Evolutionary conservation across 1,140 invertebrate species (phyloP).

Genomic region (Lycorma delicatula): DNA sequence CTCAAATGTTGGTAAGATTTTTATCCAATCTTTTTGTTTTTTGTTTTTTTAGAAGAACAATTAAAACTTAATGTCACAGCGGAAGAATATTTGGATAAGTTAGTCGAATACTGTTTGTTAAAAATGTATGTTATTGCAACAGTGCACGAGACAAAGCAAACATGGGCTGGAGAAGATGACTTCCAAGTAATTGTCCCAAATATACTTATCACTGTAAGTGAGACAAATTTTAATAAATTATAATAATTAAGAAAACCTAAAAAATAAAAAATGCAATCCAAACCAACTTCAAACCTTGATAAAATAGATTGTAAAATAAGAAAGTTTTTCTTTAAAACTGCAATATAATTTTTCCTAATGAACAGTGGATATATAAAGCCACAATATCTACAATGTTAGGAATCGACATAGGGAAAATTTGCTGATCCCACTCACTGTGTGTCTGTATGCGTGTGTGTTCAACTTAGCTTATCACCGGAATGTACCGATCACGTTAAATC

Average conservation of each 20-base stretch:
- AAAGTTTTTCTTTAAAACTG: not conserved
- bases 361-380: not conserved
- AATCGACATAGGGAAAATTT: too few relatives aligned
- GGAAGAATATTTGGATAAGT: conserved; percentile 52
- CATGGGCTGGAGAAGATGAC: conserved; percentile 60
- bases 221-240: not conserved
- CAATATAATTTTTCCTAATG: not conserved
- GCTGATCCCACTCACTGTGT: too few relatives aligned
- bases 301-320: not conserved
- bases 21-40: not conserved
- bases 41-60: conserved; percentile 2
- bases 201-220: conserved; percentile 42
- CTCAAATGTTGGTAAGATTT: too few relatives aligned
- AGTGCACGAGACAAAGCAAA: conserved; percentile 56
- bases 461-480: too few relatives aligned
- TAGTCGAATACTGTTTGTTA: conserved; percentile 57
- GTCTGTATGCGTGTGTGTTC: too few relatives aligned
- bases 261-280: conserved; percentile 19
- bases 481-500: too few relatives aligned
- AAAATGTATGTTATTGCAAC: conserved; percentile 56
- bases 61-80: not conserved
- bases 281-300: not conserved
- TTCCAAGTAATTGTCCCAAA: conserved; percentile 54
- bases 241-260: not conserved
- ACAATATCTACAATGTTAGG: not conserved